These are phyloP conservation scores for Napeogenes sylphis DNA, from an alignment of 2,888 invertebrate genomes.

Conservation along the genomic window DNA sequence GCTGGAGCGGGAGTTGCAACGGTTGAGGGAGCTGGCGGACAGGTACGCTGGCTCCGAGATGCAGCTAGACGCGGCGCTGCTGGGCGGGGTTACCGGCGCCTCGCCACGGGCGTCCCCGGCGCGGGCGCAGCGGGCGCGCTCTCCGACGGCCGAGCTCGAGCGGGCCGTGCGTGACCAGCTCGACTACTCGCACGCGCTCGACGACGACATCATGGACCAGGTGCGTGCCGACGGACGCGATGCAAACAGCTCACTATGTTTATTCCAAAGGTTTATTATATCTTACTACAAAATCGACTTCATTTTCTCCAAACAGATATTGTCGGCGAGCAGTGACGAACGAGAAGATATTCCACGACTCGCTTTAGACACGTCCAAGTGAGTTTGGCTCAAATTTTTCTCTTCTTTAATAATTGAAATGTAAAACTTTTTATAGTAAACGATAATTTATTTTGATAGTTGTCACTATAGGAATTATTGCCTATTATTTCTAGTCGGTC, in stretches of 20 bases:
- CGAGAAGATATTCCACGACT: slow-evolving; percentile 64
- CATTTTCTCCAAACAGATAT: slow-evolving; percentile 46
- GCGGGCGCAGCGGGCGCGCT: slow-evolving; percentile 40
- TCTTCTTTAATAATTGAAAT: neutral
- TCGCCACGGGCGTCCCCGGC: neutral
- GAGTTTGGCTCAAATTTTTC: slow-evolving; percentile 33
- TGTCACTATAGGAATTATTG: too few species aligned
- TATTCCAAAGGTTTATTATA: too few species aligned
- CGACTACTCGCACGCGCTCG: slow-evolving; percentile 63
- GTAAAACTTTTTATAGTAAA: neutral
- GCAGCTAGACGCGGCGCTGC: too few species aligned
- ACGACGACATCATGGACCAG: slow-evolving; percentile 68
- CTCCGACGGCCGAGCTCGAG: slow-evolving; percentile 69
- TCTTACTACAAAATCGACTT: too few species aligned
- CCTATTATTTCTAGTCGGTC: slow-evolving; percentile 14
- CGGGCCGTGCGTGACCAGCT: slow-evolving; percentile 63
- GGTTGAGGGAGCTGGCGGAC: slow-evolving; percentile 65
- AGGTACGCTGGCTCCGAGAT: slow-evolving; percentile 42
- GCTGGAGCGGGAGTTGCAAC: slow-evolving; percentile 66
- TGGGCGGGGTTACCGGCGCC: too few species aligned
- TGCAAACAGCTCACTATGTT: too few species aligned
- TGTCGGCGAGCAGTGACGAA: slow-evolving; percentile 69
- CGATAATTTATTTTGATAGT: too few species aligned
- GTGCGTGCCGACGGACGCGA: slow-evolving; percentile 33
- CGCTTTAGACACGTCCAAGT: slow-evolving; percentile 65